A percentile compares a stretch with the other conserved stretches of the same genome.
phyloP scores from a whole-genome alignment of 2,113 vertebrate genomes.

The Psilopogon haemacephalus region DNA sequence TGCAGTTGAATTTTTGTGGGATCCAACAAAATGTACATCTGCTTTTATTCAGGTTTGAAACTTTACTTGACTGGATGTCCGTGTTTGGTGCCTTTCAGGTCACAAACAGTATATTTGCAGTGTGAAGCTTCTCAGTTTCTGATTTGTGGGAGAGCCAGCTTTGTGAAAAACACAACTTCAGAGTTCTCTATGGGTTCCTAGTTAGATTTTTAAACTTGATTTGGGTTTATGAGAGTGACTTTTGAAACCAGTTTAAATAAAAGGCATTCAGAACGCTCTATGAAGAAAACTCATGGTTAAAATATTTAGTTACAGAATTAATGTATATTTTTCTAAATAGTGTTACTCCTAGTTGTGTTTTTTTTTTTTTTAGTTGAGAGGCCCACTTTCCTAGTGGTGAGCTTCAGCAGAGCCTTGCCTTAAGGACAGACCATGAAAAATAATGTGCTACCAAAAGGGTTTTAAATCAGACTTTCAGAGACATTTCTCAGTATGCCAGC shows the following conservation, averaged over 20 bases:
- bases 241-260: not conserved
- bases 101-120: not conserved
- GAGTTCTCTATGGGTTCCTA: not conserved
- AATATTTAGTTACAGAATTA: not conserved
- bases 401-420: not conserved
- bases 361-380: not conserved
- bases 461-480: not conserved
- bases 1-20: conserved; percentile 86
- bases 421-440: not conserved
- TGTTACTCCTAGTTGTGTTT: not conserved
- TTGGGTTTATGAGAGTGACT: not conserved
- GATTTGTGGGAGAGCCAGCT: not conserved
- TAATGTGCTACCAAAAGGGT: not conserved
- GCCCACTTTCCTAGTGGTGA: not conserved
- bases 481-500: not conserved
- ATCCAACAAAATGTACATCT: conserved; percentile 84
- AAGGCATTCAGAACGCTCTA: not conserved
- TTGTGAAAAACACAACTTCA: not conserved
- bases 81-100: conserved; percentile 23
- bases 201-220: not conserved
- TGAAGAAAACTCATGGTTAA: not conserved
- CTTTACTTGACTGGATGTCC: conserved; percentile 53
- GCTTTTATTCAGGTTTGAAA: conserved; percentile 86
- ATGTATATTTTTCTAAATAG: not conserved
- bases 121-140: not conserved